Evolutionary conservation across 2,113 vertebrate species (phyloP).

Genomic region (human (Homo sapiens)): DNA sequence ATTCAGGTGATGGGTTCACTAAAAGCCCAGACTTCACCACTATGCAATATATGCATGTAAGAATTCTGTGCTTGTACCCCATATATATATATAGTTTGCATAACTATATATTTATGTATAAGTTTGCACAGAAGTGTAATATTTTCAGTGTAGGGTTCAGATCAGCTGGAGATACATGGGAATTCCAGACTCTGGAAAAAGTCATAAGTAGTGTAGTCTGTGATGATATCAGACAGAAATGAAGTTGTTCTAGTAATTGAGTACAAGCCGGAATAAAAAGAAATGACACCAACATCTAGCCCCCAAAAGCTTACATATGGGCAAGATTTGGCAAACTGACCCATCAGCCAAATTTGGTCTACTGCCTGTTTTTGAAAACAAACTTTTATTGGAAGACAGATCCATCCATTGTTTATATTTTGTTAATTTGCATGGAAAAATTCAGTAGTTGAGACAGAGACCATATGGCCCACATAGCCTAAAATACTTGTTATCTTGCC

Average conservation of each 20-base stretch:
- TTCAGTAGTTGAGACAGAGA: not conserved
- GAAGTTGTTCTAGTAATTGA: not conserved
- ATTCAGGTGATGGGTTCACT: too few relatives aligned
- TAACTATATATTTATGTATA: too few relatives aligned
- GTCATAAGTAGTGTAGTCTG: not conserved
- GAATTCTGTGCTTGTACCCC: too few relatives aligned
- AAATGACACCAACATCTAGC: not conserved
- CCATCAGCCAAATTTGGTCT: not conserved
- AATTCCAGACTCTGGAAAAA: not conserved
- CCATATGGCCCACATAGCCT: not conserved
- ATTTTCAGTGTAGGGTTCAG: not conserved
- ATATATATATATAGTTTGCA: too few relatives aligned
- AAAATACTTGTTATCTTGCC: not conserved
- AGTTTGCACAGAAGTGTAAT: not conserved
- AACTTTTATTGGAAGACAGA: not conserved
- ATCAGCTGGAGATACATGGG: not conserved
- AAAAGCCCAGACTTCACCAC: too few relatives aligned
- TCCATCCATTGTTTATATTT: not conserved
- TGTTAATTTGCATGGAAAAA: not conserved
- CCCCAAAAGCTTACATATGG: not conserved
- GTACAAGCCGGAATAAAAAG: not conserved
- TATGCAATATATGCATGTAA: too few relatives aligned
- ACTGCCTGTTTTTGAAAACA: not conserved
- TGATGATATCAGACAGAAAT: not conserved
- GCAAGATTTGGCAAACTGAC: not conserved